Percentiles rank a stretch among this genome's conserved stretches.
Evolutionary conservation across 1,140 invertebrate genomes (phyloP).

Genomic region (Cecropterus lyciades): DNA sequence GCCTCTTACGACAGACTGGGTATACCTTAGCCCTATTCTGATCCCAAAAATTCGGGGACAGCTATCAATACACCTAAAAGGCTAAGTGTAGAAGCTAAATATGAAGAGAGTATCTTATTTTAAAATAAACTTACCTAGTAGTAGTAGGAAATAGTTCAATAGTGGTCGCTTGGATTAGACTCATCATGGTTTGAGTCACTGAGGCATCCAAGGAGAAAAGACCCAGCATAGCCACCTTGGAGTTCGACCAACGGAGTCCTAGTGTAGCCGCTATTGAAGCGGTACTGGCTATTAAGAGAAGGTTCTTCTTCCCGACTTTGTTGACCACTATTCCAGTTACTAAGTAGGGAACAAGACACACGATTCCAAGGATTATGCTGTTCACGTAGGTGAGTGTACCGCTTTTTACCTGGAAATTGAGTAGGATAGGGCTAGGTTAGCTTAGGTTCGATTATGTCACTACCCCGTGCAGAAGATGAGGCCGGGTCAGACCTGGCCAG

Average conservation of each 20-base stretch:
- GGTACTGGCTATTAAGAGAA: slow-evolving; percentile 44
- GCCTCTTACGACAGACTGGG: too few species aligned
- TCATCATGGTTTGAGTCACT: slow-evolving; percentile 66
- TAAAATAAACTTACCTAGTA: slow-evolving; percentile 69
- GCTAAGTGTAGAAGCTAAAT: too few species aligned
- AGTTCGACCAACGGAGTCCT: slow-evolving; percentile 49
- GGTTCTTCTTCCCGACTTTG: slow-evolving; percentile 65
- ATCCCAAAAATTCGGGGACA: too few species aligned
- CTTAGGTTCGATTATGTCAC: neutral
- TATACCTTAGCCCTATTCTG: too few species aligned
- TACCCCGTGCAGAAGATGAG: too few species aligned
- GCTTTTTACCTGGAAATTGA: slow-evolving; percentile 59
- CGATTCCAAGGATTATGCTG: slow-evolving; percentile 63
- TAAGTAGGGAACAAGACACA: slow-evolving; percentile 57
- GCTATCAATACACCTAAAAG: too few species aligned
- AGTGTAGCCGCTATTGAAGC: slow-evolving; percentile 43
- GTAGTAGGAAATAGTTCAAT: slow-evolving; percentile 83
- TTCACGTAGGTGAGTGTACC: slow-evolving; percentile 71
- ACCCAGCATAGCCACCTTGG: slow-evolving; percentile 51
- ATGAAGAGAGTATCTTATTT: too few species aligned
- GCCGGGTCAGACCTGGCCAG: too few species aligned
- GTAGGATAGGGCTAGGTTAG: neutral
- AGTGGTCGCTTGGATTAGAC: slow-evolving; percentile 69
- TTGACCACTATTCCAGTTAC: slow-evolving; percentile 64
- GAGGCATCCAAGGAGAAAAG: slow-evolving; percentile 75